Conservation (phyloP, 2,888 invertebrate genomes). For the Abrostola triplasia region DNA sequence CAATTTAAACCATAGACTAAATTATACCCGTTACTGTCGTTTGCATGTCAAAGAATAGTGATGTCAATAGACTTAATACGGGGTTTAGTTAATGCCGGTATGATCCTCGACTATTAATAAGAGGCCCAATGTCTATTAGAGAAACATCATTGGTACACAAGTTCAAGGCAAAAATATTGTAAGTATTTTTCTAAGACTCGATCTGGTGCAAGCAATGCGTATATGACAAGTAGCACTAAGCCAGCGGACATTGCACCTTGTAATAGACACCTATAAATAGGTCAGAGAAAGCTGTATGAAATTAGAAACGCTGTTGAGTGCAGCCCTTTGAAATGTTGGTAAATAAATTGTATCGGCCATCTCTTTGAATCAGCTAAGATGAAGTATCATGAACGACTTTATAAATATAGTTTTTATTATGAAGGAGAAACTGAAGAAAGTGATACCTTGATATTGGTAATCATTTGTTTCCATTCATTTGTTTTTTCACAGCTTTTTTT, state of each 20-base stretch:
- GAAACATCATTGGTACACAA: constrained; percentile 2
- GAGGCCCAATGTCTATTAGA: too few species aligned
- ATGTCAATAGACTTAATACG: too few species aligned
- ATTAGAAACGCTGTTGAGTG: constrained; percentile 65
- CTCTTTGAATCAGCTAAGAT: constrained; percentile 32
- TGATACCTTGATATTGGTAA: background rate
- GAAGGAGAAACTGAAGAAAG: background rate
- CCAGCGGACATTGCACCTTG: constrained; percentile 61
- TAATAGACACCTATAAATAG: constrained; percentile 77
- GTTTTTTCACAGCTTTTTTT: too few species aligned
- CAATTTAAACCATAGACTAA: too few species aligned
- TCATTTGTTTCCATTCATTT: background rate
- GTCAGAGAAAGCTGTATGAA: constrained; percentile 73
- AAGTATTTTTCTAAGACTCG: constrained; percentile 1
- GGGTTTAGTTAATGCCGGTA: too few species aligned
- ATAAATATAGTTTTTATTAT: constrained; percentile 5
- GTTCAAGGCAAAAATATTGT: background rate
- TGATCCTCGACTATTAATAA: too few species aligned
- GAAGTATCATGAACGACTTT: constrained; percentile 21
- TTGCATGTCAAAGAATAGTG: too few species aligned
- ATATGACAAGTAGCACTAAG: constrained; percentile 39
- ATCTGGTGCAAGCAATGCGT: constrained; percentile 25
- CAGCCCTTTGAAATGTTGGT: constrained; percentile 61
- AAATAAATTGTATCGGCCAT: constrained; percentile 36
- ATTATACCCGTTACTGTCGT: too few species aligned